Conservation (phyloP, 2,888 invertebrate genomes). For the Malachius bipustulatus region DNA sequence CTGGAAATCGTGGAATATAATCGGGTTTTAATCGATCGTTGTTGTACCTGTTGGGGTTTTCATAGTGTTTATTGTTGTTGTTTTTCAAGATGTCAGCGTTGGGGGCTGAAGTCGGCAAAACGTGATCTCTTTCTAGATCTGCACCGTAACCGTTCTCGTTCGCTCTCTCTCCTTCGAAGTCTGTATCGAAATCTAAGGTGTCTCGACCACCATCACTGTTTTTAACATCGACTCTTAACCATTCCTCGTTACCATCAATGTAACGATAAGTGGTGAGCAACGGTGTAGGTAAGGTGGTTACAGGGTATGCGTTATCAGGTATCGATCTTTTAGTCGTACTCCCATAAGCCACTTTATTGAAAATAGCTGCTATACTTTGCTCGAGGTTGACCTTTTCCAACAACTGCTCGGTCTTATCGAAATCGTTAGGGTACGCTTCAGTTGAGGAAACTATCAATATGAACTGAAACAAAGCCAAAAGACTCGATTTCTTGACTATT, state of each 20-base stretch:
- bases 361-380: conserved; percentile 53
- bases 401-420: conserved; percentile 36
- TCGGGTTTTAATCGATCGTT: conserved; percentile 36
- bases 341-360: conserved; percentile 58
- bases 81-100: conserved; percentile 69
- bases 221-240: conserved; percentile 35
- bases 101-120: conserved; percentile 60
- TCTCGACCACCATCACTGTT: conserved; percentile 20
- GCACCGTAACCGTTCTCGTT: conserved; percentile 46
- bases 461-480: background rate
- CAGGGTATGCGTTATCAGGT: conserved; percentile 49
- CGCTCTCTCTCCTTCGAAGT: conserved; percentile 24
- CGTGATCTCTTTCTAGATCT: conserved; percentile 62
- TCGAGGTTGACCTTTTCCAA: conserved; percentile 50
- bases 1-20: conserved; percentile 21
- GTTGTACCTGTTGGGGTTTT: conserved; percentile 53
- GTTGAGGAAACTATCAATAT: background rate
- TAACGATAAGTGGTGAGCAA: conserved; percentile 46
- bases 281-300: conserved; percentile 53
- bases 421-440: conserved; percentile 29
- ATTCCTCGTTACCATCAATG: conserved; percentile 33
- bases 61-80: conserved; percentile 63
- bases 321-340: conserved; percentile 58
- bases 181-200: conserved; percentile 24
- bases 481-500: conserved; percentile 1